Evolutionary conservation across 2,888 invertebrate genomes (phyloP).

Genomic region (Andricus curvator): DNA sequence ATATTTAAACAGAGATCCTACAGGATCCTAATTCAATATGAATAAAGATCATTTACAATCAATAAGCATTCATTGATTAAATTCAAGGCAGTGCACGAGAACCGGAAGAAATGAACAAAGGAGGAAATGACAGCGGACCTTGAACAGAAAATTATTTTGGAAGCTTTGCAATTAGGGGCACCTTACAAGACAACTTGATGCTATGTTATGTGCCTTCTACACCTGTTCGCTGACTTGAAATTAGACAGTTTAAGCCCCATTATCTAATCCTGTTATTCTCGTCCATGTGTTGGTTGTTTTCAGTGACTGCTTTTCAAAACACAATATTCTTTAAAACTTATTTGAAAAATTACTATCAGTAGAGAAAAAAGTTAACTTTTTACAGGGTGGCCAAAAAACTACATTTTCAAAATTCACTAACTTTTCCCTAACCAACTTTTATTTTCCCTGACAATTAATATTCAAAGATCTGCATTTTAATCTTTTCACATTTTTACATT

Average conservation of each 20-base stretch:
- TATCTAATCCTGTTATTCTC: conserved; percentile 17
- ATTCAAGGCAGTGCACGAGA: conserved; percentile 43
- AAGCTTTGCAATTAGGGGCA: conserved; percentile 20
- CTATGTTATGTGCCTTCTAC: background rate
- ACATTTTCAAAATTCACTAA: no score
- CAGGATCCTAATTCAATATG: background rate
- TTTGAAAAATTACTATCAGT: background rate
- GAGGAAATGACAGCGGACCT: conserved; percentile 46
- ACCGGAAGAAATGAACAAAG: conserved; percentile 44
- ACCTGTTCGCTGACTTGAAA: conserved; percentile 6
- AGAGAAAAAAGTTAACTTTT: background rate
- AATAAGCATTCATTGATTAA: conserved; percentile 32
- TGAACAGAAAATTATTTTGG: conserved; percentile 55
- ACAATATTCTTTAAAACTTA: background rate
- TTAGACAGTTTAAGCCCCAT: background rate
- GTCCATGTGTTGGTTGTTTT: background rate
- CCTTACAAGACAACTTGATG: background rate
- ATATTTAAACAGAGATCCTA: background rate
- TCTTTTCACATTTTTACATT: no score
- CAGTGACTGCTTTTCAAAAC: background rate
- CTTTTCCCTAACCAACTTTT: no score
- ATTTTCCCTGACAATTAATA: no score
- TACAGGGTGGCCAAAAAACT: no score
- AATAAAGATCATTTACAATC: background rate
- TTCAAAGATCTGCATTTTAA: no score